These are phyloP conservation scores for Mylabris sibirica DNA, from an alignment of 2,888 invertebrate species.

Conservation along the genomic window DNA sequence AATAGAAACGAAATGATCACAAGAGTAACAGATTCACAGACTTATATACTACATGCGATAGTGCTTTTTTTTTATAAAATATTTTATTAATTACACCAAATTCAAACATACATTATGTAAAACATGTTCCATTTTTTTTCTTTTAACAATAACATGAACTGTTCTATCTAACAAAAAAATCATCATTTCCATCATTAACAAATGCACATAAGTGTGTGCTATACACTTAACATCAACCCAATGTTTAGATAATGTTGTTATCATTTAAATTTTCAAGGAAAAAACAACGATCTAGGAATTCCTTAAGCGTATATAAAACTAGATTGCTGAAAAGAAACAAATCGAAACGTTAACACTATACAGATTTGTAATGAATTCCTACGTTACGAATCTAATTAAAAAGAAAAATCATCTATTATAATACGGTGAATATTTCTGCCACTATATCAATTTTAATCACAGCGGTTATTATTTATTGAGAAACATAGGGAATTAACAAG, in stretches of 20 bases:
- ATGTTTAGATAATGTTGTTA: constrained; percentile 10
- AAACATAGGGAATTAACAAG: background rate
- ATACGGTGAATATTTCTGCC: background rate
- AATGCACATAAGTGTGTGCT: constrained; percentile 27
- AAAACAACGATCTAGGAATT: no score
- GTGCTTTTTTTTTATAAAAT: constrained; percentile 39
- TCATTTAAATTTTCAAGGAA: background rate
- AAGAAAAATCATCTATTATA: background rate
- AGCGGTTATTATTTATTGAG: background rate
- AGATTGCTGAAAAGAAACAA: constrained; percentile 18
- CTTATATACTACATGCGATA: no score
- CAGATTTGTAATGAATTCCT: constrained; percentile 1
- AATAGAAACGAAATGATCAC: no score
- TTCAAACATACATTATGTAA: constrained; percentile 41
- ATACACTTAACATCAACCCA: constrained; percentile 25
- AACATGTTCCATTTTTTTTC: constrained; percentile 25
- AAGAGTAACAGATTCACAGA: no score
- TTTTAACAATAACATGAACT: constrained; percentile 32
- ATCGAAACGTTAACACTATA: constrained; percentile 28
- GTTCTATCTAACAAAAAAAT: constrained; percentile 30
- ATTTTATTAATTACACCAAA: constrained; percentile 42
- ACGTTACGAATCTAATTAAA: background rate
- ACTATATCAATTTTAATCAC: constrained; percentile 7
- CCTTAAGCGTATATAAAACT: constrained; percentile 31
- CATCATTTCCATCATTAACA: constrained; percentile 24